Conservation (phyloP, 2,888 invertebrate species). For the Pristionchus japonicus region DNA sequence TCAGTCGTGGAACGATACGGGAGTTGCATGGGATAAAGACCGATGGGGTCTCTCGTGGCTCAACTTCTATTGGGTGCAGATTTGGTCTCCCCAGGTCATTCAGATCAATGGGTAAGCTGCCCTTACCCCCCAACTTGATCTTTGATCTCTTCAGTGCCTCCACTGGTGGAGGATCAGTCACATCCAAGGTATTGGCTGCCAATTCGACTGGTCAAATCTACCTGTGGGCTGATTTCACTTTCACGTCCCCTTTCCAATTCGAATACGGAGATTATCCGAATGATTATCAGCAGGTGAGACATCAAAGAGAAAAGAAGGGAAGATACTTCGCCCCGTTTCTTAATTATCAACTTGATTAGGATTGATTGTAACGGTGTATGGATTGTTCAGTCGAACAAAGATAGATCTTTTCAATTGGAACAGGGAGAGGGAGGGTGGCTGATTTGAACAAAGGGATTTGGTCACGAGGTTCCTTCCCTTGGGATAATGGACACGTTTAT, state of each 20-base stretch:
- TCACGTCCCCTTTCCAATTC: conserved; percentile 73
- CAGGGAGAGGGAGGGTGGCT: not conserved
- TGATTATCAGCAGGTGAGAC: conserved; percentile 67
- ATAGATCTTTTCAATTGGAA: not conserved
- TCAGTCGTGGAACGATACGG: conserved; percentile 74
- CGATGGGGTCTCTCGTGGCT: conserved; percentile 75
- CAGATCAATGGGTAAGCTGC: conserved; percentile 70
- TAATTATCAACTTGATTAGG: not conserved
- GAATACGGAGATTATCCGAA: conserved; percentile 73
- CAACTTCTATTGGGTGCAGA: conserved; percentile 75
- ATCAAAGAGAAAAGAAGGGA: not conserved
- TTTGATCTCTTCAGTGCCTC: conserved; percentile 55
- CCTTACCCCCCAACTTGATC: not conserved
- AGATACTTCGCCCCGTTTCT: not conserved
- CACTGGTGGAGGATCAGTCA: conserved; percentile 67
- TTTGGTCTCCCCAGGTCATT: conserved; percentile 73
- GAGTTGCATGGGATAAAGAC: conserved; percentile 74
- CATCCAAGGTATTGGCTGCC: conserved; percentile 74
- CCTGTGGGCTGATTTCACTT: conserved; percentile 72
- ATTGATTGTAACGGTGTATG: not conserved
- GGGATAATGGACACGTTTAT: conserved; percentile 24
- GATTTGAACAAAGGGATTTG: conserved; percentile 1
- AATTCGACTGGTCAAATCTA: conserved; percentile 75
- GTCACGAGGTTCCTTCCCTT: conserved; percentile 4
- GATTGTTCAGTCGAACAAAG: not conserved